Percentiles rank a stretch among this genome's conserved stretches.
phyloP scores from a whole-genome alignment of 2,797 vertebrate genomes.

The Brachyrhaphis roseni region DNA sequence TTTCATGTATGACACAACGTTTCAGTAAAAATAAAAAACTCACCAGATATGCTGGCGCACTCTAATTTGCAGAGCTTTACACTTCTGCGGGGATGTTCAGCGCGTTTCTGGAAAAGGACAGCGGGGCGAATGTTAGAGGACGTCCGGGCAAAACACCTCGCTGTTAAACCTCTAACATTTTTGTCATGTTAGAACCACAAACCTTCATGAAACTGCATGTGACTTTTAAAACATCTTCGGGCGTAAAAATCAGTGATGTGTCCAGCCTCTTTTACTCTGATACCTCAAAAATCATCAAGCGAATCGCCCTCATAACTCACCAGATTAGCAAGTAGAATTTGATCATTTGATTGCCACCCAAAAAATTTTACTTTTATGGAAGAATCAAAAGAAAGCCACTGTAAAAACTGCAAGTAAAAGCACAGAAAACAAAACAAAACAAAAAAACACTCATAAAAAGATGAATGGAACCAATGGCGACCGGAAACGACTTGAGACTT shows the following conservation, averaged over 20 bases:
- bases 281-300: neutral
- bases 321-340: neutral
- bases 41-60: slow-evolving; percentile 61
- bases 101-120: slow-evolving; percentile 71
- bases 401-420: neutral
- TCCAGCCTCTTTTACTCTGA: neutral
- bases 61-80: slow-evolving; percentile 52
- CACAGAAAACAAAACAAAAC: neutral
- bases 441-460: neutral
- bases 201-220: neutral
- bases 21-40: slow-evolving; percentile 28
- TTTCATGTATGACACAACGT: neutral
- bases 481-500: neutral
- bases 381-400: neutral
- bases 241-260: neutral
- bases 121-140: slow-evolving; percentile 11
- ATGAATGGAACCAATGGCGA: neutral
- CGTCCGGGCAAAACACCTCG: neutral
- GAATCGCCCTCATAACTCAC: neutral
- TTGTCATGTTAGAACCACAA: neutral
- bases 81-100: slow-evolving; percentile 73
- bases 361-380: neutral
- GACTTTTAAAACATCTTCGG: neutral
- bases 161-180: too few relatives aligned
- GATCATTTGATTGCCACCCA: neutral